phyloP scores from a whole-genome alignment of 2,113 vertebrate genomes.

The Gadus macrocephalus region DNA sequence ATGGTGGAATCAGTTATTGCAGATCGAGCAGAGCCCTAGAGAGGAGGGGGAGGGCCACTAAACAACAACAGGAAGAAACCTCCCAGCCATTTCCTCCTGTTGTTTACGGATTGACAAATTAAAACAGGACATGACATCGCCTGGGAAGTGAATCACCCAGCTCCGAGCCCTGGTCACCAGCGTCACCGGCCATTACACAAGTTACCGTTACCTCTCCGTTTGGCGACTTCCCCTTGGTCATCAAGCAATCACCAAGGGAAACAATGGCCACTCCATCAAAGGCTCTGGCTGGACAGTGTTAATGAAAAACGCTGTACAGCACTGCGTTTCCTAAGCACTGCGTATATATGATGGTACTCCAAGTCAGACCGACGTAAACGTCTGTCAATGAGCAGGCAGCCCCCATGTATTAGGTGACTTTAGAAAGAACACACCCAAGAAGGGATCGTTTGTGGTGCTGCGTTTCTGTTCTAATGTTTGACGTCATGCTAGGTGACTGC shows the following conservation, averaged over 20 bases:
- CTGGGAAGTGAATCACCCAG: constrained; percentile 49
- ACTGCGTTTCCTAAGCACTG: not conserved
- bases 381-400: not conserved
- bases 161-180: constrained; percentile 31
- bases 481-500: no score
- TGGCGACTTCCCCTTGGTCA: constrained; percentile 16
- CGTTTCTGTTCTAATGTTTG: not conserved
- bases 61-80: constrained; percentile 36
- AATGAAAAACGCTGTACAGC: not conserved
- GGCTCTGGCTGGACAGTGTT: constrained; percentile 5
- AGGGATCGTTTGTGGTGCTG: not conserved
- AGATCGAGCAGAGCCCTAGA: not conserved
- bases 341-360: not conserved
- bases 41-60: not conserved
- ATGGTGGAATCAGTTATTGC: constrained; percentile 4
- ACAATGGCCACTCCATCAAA: constrained; percentile 3
- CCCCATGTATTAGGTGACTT: not conserved
- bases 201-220: constrained; percentile 18
- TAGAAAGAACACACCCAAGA: no score
- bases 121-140: constrained; percentile 63
- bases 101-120: constrained; percentile 57
- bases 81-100: constrained; percentile 47
- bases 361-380: not conserved
- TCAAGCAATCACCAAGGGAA: constrained; percentile 15
- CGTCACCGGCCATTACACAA: constrained; percentile 14